Conservation (phyloP, 2,888 invertebrate genomes). For the Pseudococcus viburni region DNA sequence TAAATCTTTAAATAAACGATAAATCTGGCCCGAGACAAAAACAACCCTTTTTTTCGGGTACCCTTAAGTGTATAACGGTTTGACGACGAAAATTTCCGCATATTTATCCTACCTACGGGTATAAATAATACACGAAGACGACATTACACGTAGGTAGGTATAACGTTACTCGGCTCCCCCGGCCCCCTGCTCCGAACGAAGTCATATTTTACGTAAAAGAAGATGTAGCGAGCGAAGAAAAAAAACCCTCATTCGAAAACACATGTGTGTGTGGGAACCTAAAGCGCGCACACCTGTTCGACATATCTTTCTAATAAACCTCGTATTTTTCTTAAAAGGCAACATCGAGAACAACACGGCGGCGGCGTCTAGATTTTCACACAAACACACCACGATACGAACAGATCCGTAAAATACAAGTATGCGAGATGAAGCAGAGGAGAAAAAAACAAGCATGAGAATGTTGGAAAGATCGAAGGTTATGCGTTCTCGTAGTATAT, state of each 20-base stretch:
- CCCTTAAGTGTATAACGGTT: neutral
- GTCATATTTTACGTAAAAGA: slow-evolving; percentile 2
- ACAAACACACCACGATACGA: neutral
- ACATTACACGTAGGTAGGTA: neutral
- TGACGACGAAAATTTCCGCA: neutral
- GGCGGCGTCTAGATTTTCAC: neutral
- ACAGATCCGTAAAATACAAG: neutral
- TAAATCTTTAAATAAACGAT: slow-evolving; percentile 1
- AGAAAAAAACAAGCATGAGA: slow-evolving; percentile 35
- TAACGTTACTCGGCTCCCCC: neutral
- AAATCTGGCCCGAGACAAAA: slow-evolving; percentile 7
- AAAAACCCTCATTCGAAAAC: slow-evolving; percentile 3
- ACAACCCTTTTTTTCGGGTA: slow-evolving; percentile 7
- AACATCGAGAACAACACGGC: neutral
- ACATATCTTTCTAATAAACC: slow-evolving; percentile 59
- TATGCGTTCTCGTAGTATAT: slow-evolving; percentile 20
- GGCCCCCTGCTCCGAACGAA: neutral
- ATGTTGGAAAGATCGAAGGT: slow-evolving; percentile 61
- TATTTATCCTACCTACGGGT: neutral
- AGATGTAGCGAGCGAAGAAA: neutral
- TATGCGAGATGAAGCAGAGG: neutral
- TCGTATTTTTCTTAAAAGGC: slow-evolving; percentile 61
- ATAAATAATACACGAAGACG: neutral
- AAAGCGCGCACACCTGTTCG: slow-evolving; percentile 57
- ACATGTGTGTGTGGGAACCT: slow-evolving; percentile 40